Conservation (phyloP, 1,140 invertebrate species). For the Brachionus manjavacas region DNA sequence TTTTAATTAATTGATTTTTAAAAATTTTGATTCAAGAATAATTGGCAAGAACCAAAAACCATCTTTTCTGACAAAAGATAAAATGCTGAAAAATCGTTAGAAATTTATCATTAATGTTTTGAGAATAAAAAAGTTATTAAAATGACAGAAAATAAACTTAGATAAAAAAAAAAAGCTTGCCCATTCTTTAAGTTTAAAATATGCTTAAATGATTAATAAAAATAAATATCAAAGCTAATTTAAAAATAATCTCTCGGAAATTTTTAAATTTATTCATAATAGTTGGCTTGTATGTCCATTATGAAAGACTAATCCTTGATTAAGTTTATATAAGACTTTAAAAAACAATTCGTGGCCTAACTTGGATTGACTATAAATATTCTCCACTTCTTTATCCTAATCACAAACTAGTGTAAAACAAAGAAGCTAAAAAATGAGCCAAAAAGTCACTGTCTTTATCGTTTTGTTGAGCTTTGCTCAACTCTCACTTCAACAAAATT, state of each 20-base stretch:
- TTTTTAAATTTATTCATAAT: not conserved
- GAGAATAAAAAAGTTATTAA: too few relatives aligned
- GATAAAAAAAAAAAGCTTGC: too few relatives aligned
- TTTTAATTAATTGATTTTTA: too few relatives aligned
- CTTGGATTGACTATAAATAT: not conserved
- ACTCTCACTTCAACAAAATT: not conserved
- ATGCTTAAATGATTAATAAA: not conserved
- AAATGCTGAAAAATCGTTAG: too few relatives aligned
- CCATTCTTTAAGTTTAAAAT: too few relatives aligned
- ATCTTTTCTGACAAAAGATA: too few relatives aligned
- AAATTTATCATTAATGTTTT: too few relatives aligned
- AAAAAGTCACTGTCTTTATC: not conserved
- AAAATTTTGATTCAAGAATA: too few relatives aligned
- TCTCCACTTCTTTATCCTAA: not conserved
- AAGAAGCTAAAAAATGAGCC: not conserved
- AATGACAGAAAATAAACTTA: too few relatives aligned
- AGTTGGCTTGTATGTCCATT: not conserved
- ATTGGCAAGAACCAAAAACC: too few relatives aligned
- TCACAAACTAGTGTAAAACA: not conserved
- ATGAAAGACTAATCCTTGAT: not conserved
- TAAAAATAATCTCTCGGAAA: not conserved
- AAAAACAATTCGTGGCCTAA: not conserved
- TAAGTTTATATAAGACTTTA: constrained; percentile 1
- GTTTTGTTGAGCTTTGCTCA: not conserved
- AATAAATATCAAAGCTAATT: not conserved